These are phyloP conservation scores for Plagodis dolabraria DNA, from an alignment of 2,888 invertebrate species.

Conservation along the genomic window DNA sequence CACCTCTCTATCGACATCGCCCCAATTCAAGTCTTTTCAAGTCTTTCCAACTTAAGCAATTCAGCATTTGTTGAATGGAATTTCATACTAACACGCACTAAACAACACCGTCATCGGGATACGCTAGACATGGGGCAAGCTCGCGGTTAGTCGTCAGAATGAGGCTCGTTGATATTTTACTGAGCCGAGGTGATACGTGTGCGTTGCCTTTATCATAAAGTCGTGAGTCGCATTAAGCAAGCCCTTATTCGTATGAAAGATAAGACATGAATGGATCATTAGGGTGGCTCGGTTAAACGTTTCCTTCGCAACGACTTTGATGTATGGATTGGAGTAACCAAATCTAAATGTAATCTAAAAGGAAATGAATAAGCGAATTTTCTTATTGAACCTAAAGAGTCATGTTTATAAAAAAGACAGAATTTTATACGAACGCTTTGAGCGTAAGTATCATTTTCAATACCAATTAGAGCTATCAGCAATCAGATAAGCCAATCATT, in stretches of 20 bases:
- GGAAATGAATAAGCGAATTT: conserved; percentile 43
- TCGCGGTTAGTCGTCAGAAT: too few species aligned
- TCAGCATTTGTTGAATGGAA: too few species aligned
- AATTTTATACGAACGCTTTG: too few species aligned
- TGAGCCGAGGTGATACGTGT: too few species aligned
- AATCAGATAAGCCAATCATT: conserved; percentile 26
- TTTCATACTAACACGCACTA: too few species aligned
- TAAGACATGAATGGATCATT: conserved; percentile 71
- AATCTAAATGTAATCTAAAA: conserved; percentile 46
- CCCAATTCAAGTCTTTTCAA: too few species aligned
- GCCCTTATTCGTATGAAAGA: conserved; percentile 51
- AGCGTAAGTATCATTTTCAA: not conserved
- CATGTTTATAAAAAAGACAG: not conserved
- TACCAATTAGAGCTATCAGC: conserved; percentile 3
- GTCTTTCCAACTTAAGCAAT: too few species aligned
- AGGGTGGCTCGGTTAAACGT: conserved; percentile 59
- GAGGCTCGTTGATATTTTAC: too few species aligned
- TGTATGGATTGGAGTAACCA: conserved; percentile 49
- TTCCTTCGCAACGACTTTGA: conserved; percentile 58
- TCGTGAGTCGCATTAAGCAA: conserved; percentile 60
- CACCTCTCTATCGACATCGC: too few species aligned
- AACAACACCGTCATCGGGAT: too few species aligned
- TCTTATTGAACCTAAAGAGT: conserved; percentile 17
- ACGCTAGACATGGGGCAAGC: too few species aligned
- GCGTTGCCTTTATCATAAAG: conserved; percentile 30